phyloP scores from a whole-genome alignment of 2,113 vertebrate genomes.

The Melanotaenia duboulayi region DNA sequence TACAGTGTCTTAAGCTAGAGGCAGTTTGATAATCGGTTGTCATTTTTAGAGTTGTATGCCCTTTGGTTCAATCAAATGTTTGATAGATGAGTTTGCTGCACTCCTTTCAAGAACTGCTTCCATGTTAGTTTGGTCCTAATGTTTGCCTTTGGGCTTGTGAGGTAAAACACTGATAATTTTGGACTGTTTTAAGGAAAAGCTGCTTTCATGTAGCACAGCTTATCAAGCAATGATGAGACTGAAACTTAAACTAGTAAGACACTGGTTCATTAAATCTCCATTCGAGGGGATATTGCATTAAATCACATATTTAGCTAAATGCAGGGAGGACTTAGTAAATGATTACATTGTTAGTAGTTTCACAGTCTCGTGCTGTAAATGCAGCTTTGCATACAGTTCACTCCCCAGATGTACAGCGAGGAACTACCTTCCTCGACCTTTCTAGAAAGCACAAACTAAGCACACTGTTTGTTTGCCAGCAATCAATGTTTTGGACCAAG shows the following conservation, averaged over 20 bases:
- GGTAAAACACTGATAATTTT: conserved; percentile 37
- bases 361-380: conserved; percentile 36
- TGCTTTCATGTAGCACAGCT: conserved; percentile 4
- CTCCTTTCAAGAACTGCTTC: conserved; percentile 67
- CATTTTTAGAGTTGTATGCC: conserved; percentile 70
- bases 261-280: neutral
- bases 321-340: too few species aligned
- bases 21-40: conserved; percentile 77
- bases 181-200: conserved; percentile 21
- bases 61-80: conserved; percentile 74
- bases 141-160: conserved; percentile 49
- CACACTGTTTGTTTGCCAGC: conserved; percentile 58
- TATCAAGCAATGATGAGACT: conserved; percentile 1
- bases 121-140: conserved; percentile 45
- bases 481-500: conserved; percentile 74
- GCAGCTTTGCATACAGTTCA: conserved; percentile 25
- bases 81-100: conserved; percentile 67
- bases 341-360: conserved; percentile 1
- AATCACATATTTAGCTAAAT: too few species aligned
- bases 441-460: conserved; percentile 72
- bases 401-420: conserved; percentile 29
- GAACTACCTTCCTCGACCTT: conserved; percentile 29
- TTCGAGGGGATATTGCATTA: neutral
- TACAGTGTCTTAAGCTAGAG: conserved; percentile 73
- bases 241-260: neutral